These are phyloP conservation scores for Ceratosolen fusciceps DNA, from an alignment of 1,140 invertebrate species.

Conservation along the genomic window DNA sequence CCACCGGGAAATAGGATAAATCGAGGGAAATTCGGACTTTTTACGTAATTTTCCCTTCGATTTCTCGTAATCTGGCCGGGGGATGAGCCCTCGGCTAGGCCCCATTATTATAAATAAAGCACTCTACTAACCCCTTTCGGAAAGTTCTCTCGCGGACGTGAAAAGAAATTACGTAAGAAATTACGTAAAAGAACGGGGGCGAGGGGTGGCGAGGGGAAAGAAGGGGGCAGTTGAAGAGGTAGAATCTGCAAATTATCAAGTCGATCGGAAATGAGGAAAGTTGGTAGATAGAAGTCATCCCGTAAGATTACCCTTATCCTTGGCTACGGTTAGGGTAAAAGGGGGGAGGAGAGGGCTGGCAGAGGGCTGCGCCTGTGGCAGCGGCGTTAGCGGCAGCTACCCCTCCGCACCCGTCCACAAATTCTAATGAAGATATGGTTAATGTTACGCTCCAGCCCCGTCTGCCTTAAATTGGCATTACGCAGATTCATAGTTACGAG, in stretches of 20 bases:
- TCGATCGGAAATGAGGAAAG: slow-evolving; percentile 68
- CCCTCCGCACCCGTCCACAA: too few relatives aligned
- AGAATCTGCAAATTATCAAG: slow-evolving; percentile 49
- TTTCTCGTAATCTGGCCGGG: too few relatives aligned
- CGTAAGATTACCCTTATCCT: slow-evolving; percentile 51
- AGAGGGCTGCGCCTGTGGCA: too few relatives aligned
- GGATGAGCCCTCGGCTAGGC: too few relatives aligned
- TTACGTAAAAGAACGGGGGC: too few relatives aligned
- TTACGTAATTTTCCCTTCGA: too few relatives aligned
- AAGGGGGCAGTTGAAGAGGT: slow-evolving; percentile 18
- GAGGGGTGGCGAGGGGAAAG: slow-evolving; percentile 34
- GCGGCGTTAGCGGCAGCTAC: slow-evolving; percentile 54
- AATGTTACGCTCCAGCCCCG: slow-evolving; percentile 54
- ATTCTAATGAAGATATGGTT: slow-evolving; percentile 65
- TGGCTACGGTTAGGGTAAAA: slow-evolving; percentile 23
- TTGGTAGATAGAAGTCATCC: slow-evolving; percentile 53
- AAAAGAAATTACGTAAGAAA: slow-evolving; percentile 26
- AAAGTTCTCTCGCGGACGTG: background rate
- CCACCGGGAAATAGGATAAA: too few relatives aligned
- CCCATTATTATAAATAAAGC: too few relatives aligned
- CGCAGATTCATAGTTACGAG: slow-evolving; percentile 58
- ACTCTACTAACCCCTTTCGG: too few relatives aligned
- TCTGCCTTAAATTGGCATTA: slow-evolving; percentile 61
- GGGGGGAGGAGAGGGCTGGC: slow-evolving; percentile 32
- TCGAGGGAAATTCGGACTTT: too few relatives aligned